phyloP scores from a whole-genome alignment of 92 coral and sea anemone genomes.

The Palythoa caribaeorum region DNA sequence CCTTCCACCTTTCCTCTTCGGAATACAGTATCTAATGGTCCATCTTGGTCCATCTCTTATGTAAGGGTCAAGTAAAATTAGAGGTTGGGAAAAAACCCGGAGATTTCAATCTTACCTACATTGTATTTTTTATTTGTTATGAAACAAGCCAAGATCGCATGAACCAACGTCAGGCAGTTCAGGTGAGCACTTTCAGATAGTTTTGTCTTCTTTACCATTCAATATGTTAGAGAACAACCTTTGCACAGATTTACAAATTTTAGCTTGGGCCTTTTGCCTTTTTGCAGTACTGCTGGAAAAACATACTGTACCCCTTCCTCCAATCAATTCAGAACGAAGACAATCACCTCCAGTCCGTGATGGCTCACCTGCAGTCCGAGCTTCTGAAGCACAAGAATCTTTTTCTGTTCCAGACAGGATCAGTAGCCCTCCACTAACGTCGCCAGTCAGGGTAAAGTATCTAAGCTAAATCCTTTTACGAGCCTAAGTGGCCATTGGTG shows the following conservation, averaged over 20 bases:
- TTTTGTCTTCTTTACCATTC: neutral
- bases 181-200: neutral
- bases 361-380: conserved; percentile 14
- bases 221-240: neutral
- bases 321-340: conserved; percentile 29
- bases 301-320: conserved; percentile 40
- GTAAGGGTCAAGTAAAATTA: neutral
- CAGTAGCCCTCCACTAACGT: conserved; percentile 17
- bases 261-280: neutral
- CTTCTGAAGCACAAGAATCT: conserved; percentile 5
- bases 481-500: too few relatives aligned
- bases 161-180: conserved; percentile 2
- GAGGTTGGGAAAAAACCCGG: neutral
- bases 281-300: conserved; percentile 25
- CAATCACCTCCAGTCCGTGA: conserved; percentile 46
- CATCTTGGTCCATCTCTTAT: neutral
- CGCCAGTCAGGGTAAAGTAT: conserved; percentile 12
- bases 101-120: neutral
- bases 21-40: neutral
- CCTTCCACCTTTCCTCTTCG: neutral
- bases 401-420: neutral
- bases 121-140: neutral
- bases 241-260: neutral
- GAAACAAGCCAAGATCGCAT: conserved; percentile 25
- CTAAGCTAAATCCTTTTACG: too few relatives aligned